Percentiles rank a stretch among this genome's conserved stretches.
Conservation (phyloP, 2,888 invertebrate species). For the Aquatica leii region DNA sequence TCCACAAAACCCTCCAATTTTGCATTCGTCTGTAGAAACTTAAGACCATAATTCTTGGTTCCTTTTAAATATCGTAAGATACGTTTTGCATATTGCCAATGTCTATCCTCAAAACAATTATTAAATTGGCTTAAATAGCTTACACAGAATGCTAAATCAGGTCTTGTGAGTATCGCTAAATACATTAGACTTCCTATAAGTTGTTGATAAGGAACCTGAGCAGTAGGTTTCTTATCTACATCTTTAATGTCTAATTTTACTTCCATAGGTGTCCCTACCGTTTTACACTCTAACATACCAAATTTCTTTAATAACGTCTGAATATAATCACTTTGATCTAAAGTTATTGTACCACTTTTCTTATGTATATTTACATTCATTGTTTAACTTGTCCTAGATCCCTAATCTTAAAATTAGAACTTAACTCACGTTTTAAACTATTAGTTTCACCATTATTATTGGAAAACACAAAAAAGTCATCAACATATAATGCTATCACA, state of each 20-base stretch:
- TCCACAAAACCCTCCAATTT: neutral
- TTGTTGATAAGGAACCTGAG: neutral
- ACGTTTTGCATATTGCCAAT: neutral
- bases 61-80: neutral
- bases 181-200: neutral
- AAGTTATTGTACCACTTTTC: neutral
- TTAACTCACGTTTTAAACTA: neutral
- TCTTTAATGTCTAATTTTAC: neutral
- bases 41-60: neutral
- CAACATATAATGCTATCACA: constrained; percentile 5
- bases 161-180: neutral
- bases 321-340: neutral
- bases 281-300: neutral
- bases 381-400: neutral
- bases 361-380: neutral
- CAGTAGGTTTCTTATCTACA: neutral
- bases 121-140: no score
- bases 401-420: neutral
- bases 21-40: neutral
- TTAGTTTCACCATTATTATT: neutral
- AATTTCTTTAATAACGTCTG: neutral
- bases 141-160: neutral
- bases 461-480: constrained; percentile 8
- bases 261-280: neutral
- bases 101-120: no score